Base-by-base conservation (phyloP, 2,797 vertebrate genomes). In the Halcyon chelicuti region DNA sequence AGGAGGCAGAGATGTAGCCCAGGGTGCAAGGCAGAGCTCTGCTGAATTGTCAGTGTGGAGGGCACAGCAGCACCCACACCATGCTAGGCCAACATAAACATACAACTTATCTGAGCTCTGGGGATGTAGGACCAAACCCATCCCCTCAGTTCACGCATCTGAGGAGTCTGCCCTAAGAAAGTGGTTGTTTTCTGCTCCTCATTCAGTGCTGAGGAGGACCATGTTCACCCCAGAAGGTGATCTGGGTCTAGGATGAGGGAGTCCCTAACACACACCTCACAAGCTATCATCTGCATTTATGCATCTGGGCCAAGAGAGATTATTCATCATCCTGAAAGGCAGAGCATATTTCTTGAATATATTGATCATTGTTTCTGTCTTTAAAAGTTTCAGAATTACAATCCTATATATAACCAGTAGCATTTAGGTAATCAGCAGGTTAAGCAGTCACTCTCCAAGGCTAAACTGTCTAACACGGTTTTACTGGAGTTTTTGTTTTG, bases 51-150 rank as follows among this genome's bases (percentile, higher is more conserved):
- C 3, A 4, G 12, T 1, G 1, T 22, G 29, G 37, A 76, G 47
- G 7, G 16, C 1, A 8, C 60, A 68, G 39, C 33, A 61, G 57
- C 9, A 80, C 5, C 12, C 40, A 6, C 33, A 4, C 39, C 1
- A 1, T 19, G 2, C 20, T 16, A 51, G 12, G n/a, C 39, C 1
- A 1, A n/a, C 15, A n/a, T 10, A 22, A 70, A 52, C 13, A 28
- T 44, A 47, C 21, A 28, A 3, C 19, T 61, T 2, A 2, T 16
- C 66, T 68, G 13, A 2, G 2, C 12, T 54, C 66, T 42, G 29
- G 49, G 35, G 12, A 18, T 22, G 23, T 33, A 51, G 71, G 21
- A 40, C 25, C n/a, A 44, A 52, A 80, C 29, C 25, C 20, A 13
- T 17, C 22, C 25, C 23, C 25, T 49, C 18, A 31, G 14, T 33